Percentiles rank a stretch among this genome's conserved stretches.
These are phyloP conservation scores for Mimumesa dahlbomi DNA, from an alignment of 2,888 invertebrate genomes.

Conservation along the genomic window DNA sequence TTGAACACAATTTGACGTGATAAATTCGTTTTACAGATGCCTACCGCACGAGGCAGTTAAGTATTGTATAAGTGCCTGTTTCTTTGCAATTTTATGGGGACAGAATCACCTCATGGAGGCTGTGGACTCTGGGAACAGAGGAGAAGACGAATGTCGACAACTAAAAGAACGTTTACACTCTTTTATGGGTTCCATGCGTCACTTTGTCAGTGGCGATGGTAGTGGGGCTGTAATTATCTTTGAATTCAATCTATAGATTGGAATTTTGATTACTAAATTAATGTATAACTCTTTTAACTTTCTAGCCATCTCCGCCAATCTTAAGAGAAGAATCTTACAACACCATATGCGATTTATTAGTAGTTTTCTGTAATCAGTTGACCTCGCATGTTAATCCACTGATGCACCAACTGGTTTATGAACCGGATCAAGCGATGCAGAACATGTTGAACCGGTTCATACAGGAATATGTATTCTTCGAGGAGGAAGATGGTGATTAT, in stretches of 20 bases:
- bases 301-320: slow-evolving; percentile 60
- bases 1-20: not conserved
- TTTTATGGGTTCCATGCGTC: slow-evolving; percentile 88
- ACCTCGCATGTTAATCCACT: slow-evolving; percentile 81
- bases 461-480: slow-evolving; percentile 95
- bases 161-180: slow-evolving; percentile 87
- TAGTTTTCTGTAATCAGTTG: slow-evolving; percentile 95
- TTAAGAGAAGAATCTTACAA: slow-evolving; percentile 88
- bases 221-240: slow-evolving; percentile 85
- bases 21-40: slow-evolving; percentile 53
- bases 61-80: slow-evolving; percentile 91
- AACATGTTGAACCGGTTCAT: slow-evolving; percentile 94
- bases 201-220: slow-evolving; percentile 85
- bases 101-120: slow-evolving; percentile 90
- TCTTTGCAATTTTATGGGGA: slow-evolving; percentile 94
- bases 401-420: slow-evolving; percentile 87
- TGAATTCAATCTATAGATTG: not conserved
- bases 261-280: not conserved
- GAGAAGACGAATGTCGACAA: slow-evolving; percentile 83
- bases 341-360: slow-evolving; percentile 96
- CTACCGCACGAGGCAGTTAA: slow-evolving; percentile 84
- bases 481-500: slow-evolving; percentile 91
- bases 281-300: slow-evolving; percentile 12
- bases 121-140: slow-evolving; percentile 83
- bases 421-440: slow-evolving; percentile 90